A percentile compares a stretch with the other conserved stretches of the same genome.
Conservation (phyloP, 1,140 invertebrate species). For the Contarinia nasturtii region DNA sequence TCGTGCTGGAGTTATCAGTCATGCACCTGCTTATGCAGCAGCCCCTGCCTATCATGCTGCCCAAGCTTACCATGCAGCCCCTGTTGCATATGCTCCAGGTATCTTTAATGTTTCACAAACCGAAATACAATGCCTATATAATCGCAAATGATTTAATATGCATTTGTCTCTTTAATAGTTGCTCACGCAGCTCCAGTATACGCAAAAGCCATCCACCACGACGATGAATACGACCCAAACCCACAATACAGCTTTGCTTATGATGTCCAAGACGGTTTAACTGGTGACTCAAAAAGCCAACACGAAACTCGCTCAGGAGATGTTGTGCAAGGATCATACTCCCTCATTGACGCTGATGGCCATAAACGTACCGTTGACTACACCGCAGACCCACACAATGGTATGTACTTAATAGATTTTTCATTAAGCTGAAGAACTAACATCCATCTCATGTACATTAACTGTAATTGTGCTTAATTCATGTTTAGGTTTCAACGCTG, state of each 20-base stretch:
- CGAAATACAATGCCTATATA: background rate
- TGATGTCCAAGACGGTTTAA: slow-evolving; percentile 34
- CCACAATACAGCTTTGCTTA: slow-evolving; percentile 36
- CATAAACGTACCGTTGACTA: slow-evolving; percentile 42
- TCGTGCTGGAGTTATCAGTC: slow-evolving; percentile 22
- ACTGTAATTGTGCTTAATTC: too few relatives aligned
- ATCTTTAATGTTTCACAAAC: background rate
- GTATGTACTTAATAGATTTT: too few relatives aligned
- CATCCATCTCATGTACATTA: too few relatives aligned
- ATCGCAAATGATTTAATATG: background rate
- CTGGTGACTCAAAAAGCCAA: slow-evolving; percentile 36
- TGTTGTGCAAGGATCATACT: slow-evolving; percentile 42
- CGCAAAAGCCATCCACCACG: slow-evolving; percentile 16
- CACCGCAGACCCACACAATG: slow-evolving; percentile 32
- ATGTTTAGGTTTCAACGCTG: slow-evolving; percentile 28
- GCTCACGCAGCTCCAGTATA: slow-evolving; percentile 8
- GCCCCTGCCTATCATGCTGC: slow-evolving; percentile 8
- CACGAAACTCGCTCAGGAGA: slow-evolving; percentile 36
- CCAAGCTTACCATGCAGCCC: slow-evolving; percentile 4
- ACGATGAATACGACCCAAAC: slow-evolving; percentile 30
- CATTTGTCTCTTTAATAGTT: slow-evolving; percentile 2
- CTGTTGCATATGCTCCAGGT: slow-evolving; percentile 10
- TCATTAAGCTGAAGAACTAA: too few relatives aligned
- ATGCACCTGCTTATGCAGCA: slow-evolving; percentile 7
- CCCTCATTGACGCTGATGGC: slow-evolving; percentile 41